phyloP scores from a whole-genome alignment of 1,140 invertebrate genomes.

The Bemisia tabaci region DNA sequence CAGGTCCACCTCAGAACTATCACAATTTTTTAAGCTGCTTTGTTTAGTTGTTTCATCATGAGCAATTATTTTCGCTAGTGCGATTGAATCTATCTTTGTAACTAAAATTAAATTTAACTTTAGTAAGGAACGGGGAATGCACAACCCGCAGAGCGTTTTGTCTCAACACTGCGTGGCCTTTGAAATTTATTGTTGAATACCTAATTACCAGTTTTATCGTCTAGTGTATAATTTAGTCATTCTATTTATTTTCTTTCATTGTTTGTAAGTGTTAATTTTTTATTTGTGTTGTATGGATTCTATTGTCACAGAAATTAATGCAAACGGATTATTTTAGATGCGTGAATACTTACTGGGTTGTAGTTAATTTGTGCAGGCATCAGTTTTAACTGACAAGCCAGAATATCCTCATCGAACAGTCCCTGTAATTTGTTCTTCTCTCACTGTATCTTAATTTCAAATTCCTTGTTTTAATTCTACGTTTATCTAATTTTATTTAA shows the following conservation, averaged over 20 bases:
- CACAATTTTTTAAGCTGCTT: neutral
- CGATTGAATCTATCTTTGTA: neutral
- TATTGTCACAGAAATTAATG: neutral
- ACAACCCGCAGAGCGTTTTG: neutral
- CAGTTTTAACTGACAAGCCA: neutral
- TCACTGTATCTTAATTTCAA: neutral
- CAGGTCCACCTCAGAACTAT: too few relatives aligned
- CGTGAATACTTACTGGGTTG: neutral
- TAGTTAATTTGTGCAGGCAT: neutral
- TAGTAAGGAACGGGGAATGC: neutral
- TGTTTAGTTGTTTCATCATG: neutral
- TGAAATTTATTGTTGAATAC: neutral
- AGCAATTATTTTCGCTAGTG: neutral
- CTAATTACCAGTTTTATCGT: neutral
- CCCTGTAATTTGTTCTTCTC: too few relatives aligned
- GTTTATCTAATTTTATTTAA: too few relatives aligned
- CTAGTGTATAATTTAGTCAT: neutral
- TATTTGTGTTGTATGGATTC: neutral
- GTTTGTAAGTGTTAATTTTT: neutral
- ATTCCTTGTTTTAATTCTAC: neutral
- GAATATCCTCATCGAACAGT: too few relatives aligned
- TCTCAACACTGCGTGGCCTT: neutral
- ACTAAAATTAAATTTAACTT: neutral
- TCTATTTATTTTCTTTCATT: neutral
- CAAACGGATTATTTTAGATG: neutral